phyloP scores from a whole-genome alignment of 2,113 vertebrate species.

The Callopanchax toddi region DNA sequence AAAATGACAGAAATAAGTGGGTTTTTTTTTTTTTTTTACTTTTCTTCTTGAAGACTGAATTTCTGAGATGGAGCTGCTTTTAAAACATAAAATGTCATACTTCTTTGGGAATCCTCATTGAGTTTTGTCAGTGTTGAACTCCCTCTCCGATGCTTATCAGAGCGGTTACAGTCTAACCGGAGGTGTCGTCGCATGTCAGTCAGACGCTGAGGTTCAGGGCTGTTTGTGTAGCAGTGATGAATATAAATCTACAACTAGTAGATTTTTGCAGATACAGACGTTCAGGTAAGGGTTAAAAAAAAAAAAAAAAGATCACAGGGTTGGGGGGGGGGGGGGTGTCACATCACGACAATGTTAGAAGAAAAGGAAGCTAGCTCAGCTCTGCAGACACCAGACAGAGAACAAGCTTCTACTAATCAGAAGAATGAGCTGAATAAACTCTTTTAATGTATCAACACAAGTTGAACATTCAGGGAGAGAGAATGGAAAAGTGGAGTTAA shows the following conservation, averaged over 20 bases:
- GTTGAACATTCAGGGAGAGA: too few relatives aligned
- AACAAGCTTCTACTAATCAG: too few relatives aligned
- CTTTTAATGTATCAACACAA: too few relatives aligned
- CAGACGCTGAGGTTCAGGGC: conserved; percentile 8
- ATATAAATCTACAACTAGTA: background rate
- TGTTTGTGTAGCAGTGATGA: background rate
- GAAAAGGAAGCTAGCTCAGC: too few relatives aligned
- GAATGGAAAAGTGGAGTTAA: too few relatives aligned
- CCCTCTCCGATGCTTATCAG: conserved; percentile 12
- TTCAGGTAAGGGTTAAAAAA: background rate
- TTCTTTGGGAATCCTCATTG: conserved; percentile 11
- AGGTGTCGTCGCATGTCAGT: conserved; percentile 19
- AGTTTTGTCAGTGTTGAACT: conserved; percentile 17
- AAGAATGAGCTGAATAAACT: too few relatives aligned
- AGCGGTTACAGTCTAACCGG: background rate
- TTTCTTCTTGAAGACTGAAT: background rate
- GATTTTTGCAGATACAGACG: background rate
- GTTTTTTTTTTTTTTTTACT: background rate
- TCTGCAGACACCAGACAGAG: too few relatives aligned
- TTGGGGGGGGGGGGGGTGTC: background rate
- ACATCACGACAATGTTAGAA: too few relatives aligned
- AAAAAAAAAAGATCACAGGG: background rate
- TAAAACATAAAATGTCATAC: conserved; percentile 7
- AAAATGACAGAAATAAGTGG: conserved; percentile 4
- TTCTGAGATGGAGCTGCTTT: background rate